Percentiles rank a stretch among this genome's conserved stretches.
Evolutionary conservation across 2,113 vertebrate genomes (phyloP).

Genomic region (Equus przewalskii): DNA sequence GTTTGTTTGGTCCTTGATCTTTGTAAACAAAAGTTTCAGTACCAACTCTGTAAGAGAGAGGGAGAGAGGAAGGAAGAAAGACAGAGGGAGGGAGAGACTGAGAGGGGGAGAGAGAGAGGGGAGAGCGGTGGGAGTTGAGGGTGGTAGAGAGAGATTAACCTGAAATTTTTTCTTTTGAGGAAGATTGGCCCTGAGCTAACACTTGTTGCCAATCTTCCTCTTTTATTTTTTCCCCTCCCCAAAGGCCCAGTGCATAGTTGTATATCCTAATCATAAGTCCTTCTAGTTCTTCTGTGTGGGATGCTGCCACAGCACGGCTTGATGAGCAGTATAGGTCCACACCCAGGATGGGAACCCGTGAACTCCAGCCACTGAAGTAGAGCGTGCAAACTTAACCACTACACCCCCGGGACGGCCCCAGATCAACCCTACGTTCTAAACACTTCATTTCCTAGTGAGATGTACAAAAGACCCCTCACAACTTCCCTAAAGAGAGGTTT

Average conservation of each 20-base stretch:
- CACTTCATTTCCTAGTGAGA: background rate
- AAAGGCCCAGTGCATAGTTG: too few relatives aligned
- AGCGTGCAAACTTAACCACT: too few relatives aligned
- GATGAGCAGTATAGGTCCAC: too few relatives aligned
- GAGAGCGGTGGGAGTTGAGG: background rate
- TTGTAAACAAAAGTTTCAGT: conserved; percentile 28
- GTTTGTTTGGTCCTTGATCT: background rate
- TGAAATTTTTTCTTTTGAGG: background rate
- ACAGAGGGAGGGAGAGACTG: background rate
- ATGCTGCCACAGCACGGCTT: too few relatives aligned
- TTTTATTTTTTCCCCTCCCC: too few relatives aligned
- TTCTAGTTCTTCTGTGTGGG: too few relatives aligned
- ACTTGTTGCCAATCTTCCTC: too few relatives aligned
- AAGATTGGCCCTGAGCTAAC: too few relatives aligned
- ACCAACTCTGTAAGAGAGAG: background rate
- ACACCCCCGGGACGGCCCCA: too few relatives aligned
- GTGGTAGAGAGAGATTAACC: background rate
- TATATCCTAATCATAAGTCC: too few relatives aligned
- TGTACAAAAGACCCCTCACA: background rate
- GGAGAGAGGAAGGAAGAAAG: background rate
- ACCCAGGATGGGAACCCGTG: too few relatives aligned
- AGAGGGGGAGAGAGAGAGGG: background rate
- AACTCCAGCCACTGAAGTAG: too few relatives aligned
- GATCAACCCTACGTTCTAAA: background rate
- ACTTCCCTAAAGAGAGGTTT: background rate